Evolutionary conservation across 2,888 invertebrate species (phyloP).

Genomic region (Meiosimyza platycephala): DNA sequence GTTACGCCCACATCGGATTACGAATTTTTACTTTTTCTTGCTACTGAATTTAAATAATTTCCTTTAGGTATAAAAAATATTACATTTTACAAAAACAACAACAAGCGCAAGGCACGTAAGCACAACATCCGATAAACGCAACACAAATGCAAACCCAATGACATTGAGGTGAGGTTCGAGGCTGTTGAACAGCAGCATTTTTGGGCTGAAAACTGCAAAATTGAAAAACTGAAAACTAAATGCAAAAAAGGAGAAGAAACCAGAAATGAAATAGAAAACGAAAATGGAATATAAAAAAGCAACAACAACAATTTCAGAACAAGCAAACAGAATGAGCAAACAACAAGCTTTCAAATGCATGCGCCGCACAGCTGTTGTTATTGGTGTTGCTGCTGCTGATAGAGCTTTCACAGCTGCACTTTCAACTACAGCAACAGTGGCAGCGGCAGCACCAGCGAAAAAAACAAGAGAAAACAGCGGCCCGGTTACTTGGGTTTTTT

Average conservation of each 20-base stretch:
- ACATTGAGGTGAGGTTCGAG: constrained; percentile 36
- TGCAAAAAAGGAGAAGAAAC: not conserved
- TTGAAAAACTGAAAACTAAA: not conserved
- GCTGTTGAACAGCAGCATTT: constrained; percentile 17
- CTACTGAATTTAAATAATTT: no score
- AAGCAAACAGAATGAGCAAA: not conserved
- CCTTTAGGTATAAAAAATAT: no score
- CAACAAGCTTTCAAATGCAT: not conserved
- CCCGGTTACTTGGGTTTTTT: not conserved
- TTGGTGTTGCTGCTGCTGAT: no score
- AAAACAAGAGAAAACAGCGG: constrained; percentile 2
- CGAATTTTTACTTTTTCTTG: no score
- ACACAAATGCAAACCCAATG: constrained; percentile 41
- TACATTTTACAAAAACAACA: constrained; percentile 6
- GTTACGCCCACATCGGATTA: constrained; percentile 12
- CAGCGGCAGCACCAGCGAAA: constrained; percentile 25
- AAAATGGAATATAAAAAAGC: no score
- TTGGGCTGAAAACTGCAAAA: constrained; percentile 6
- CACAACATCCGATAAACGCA: constrained; percentile 37
- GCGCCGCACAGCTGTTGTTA: no score
- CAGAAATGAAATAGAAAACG: no score
- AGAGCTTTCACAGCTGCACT: no score
- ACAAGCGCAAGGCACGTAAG: constrained; percentile 31
- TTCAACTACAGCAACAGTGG: constrained; percentile 19
- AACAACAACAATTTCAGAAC: not conserved